Evolutionary conservation across 2,113 vertebrate genomes (phyloP).

Genomic region (Cyprinodon tularosa): DNA sequence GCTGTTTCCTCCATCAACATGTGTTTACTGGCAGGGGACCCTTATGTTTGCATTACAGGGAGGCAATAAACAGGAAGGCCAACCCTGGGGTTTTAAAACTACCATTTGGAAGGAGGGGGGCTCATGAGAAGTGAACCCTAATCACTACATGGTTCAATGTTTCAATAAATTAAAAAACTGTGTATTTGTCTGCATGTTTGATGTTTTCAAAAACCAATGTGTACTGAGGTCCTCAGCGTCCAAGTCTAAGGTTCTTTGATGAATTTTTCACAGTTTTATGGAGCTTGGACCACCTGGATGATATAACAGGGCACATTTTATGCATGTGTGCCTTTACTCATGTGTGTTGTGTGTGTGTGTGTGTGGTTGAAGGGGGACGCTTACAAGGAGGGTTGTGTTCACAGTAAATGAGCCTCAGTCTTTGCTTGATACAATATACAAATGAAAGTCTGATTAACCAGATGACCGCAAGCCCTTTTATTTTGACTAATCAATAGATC

Average conservation of each 20-base stretch:
- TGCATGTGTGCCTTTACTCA: background rate
- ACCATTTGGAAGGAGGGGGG: conserved; percentile 50
- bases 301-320: conserved; percentile 25
- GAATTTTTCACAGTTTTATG: conserved; percentile 66
- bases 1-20: conserved; percentile 81
- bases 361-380: background rate
- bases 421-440: conserved; percentile 51
- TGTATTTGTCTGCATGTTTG: conserved; percentile 8
- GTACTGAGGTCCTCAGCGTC: conserved; percentile 51
- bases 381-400: conserved; percentile 18
- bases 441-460: conserved; percentile 66
- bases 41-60: conserved; percentile 78
- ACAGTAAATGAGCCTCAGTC: conserved; percentile 47
- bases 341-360: conserved; percentile 13
- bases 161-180: conserved; percentile 51
- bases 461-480: conserved; percentile 67
- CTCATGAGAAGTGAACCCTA: conserved; percentile 49
- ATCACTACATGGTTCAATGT: conserved; percentile 46
- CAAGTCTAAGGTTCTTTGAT: conserved; percentile 61
- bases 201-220: conserved; percentile 34
- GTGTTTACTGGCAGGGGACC: conserved; percentile 78
- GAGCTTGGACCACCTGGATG: conserved; percentile 57
- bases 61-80: conserved; percentile 77
- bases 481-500: conserved; percentile 77
- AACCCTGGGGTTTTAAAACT: conserved; percentile 63